Evolutionary conservation across 2,888 invertebrate genomes (phyloP).

Genomic region (Erebia aethiops): DNA sequence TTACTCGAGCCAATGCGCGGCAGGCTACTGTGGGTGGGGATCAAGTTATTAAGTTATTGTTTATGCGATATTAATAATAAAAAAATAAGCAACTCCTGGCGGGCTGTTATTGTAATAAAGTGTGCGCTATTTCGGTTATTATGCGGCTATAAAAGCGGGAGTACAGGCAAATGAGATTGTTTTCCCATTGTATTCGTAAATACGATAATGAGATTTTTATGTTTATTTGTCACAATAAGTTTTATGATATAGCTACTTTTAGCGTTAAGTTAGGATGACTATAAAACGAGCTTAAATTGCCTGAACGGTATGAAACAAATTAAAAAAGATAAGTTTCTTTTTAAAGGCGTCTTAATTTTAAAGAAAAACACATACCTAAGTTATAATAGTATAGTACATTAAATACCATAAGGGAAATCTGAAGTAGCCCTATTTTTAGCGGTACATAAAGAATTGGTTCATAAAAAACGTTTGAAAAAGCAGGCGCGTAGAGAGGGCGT

Average conservation of each 20-base stretch:
- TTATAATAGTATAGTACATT: neutral
- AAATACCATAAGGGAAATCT: neutral
- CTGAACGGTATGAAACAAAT: neutral
- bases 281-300: slow-evolving; percentile 11
- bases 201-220: slow-evolving; percentile 65
- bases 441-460: slow-evolving; percentile 32
- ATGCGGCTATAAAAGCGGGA: slow-evolving; percentile 62
- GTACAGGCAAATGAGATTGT: slow-evolving; percentile 70
- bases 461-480: slow-evolving; percentile 55
- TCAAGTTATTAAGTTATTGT: slow-evolving; percentile 81
- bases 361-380: too few species aligned
- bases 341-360: too few species aligned
- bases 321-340: too few species aligned
- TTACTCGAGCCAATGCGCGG: slow-evolving; percentile 73
- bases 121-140: slow-evolving; percentile 60
- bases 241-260: slow-evolving; percentile 26
- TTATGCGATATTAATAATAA: slow-evolving; percentile 80
- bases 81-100: slow-evolving; percentile 67
- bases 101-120: slow-evolving; percentile 67
- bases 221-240: slow-evolving; percentile 55
- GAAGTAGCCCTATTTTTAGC: slow-evolving; percentile 20
- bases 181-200: slow-evolving; percentile 57
- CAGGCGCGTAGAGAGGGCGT: slow-evolving; percentile 64
- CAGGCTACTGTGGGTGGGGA: slow-evolving; percentile 74
- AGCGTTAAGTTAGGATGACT: slow-evolving; percentile 28